These are phyloP conservation scores for Crossocerus cetratus DNA, from an alignment of 2,888 invertebrate genomes.

Conservation along the genomic window DNA sequence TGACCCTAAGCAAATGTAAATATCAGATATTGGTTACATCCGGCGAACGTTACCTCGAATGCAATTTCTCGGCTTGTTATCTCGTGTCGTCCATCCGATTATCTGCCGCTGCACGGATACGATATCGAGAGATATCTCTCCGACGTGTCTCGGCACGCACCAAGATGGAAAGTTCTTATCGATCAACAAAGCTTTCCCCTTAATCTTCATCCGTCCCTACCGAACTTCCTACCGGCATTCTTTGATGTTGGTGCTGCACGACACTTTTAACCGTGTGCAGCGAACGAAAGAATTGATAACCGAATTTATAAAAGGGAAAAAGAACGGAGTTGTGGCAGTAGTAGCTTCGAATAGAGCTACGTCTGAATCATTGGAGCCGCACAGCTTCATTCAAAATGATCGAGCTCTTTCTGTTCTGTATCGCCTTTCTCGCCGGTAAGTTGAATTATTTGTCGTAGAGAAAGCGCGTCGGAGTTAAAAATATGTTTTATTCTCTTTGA, in stretches of 20 bases:
- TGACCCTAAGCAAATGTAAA: no score
- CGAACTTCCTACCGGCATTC: constrained; percentile 25
- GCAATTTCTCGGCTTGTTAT: no score
- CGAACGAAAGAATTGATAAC: constrained; percentile 26
- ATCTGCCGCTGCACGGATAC: neutral
- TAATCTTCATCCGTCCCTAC: neutral
- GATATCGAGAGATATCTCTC: neutral
- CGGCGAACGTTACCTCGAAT: no score
- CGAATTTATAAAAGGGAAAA: constrained; percentile 16
- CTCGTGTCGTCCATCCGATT: no score
- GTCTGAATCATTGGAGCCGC: neutral
- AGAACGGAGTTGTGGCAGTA: neutral
- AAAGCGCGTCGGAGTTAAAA: no score
- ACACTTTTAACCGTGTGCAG: constrained; percentile 3
- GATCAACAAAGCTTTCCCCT: neutral
- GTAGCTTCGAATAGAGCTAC: constrained; percentile 7
- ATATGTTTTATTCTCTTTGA: no score
- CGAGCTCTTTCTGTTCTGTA: constrained; percentile 17
- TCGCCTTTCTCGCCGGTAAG: constrained; percentile 32
- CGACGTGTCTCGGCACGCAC: constrained; percentile 41
- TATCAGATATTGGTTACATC: no score
- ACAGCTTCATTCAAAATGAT: constrained; percentile 29
- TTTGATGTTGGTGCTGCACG: constrained; percentile 25
- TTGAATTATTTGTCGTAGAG: constrained; percentile 4
- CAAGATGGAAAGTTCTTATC: constrained; percentile 8